These are phyloP conservation scores for Solea senegalensis DNA, from an alignment of 2,113 vertebrate genomes.

Conservation along the genomic window DNA sequence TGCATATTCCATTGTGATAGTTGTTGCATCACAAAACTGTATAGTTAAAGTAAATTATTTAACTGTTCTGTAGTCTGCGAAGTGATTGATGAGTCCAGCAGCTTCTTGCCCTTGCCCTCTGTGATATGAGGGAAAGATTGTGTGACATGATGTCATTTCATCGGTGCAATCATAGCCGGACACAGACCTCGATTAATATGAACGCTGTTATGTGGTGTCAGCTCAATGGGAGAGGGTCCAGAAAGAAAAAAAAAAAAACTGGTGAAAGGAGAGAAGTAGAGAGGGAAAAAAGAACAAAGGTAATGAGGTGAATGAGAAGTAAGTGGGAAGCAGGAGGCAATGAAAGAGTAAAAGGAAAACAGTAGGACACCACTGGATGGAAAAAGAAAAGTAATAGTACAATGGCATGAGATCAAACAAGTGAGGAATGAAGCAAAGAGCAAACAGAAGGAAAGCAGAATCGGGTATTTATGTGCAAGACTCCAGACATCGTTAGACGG, in stretches of 20 bases:
- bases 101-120: conserved; percentile 60
- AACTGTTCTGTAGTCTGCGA: conserved; percentile 32
- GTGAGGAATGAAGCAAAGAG: conserved; percentile 9
- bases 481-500: too few relatives aligned
- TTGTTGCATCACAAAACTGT: conserved; percentile 26
- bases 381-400: conserved; percentile 26
- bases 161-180: conserved; percentile 64
- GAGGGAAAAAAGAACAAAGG: neutral
- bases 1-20: neutral
- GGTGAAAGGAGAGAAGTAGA: conserved; percentile 25
- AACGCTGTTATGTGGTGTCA: conserved; percentile 35
- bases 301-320: neutral
- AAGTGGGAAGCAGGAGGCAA: conserved; percentile 3
- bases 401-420: conserved; percentile 19
- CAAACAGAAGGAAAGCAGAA: neutral
- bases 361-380: conserved; percentile 13
- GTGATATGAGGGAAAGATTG: conserved; percentile 65
- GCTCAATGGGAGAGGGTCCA: neutral
- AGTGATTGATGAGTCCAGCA: conserved; percentile 54
- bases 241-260: conserved; percentile 4
- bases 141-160: conserved; percentile 76
- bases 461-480: too few relatives aligned
- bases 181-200: conserved; percentile 65
- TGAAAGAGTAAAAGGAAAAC: conserved; percentile 14
- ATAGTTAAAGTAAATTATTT: conserved; percentile 56